Evolutionary conservation across 2,113 vertebrate species (phyloP).

Genomic region (Sterna hirundo): DNA sequence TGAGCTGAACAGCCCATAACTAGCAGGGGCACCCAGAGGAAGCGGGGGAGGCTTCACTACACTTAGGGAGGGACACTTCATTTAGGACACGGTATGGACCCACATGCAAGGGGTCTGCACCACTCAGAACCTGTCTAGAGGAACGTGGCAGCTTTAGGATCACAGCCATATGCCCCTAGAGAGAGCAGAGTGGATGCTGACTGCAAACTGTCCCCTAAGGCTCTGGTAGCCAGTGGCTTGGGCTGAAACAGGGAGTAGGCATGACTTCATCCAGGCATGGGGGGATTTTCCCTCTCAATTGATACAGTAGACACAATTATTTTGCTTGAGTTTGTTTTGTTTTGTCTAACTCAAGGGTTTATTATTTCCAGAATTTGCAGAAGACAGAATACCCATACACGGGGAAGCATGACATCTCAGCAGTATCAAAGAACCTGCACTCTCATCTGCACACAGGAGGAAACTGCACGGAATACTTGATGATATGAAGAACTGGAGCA

Average conservation of each 20-base stretch:
- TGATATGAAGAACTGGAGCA: neutral
- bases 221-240: neutral
- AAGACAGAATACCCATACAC: neutral
- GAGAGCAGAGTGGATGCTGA: neutral
- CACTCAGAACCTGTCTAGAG: neutral
- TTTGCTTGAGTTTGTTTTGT: neutral
- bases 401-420: neutral
- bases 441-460: neutral
- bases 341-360: neutral
- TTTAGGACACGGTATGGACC: accelerated
- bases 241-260: neutral
- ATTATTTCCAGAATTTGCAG: neutral
- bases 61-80: neutral
- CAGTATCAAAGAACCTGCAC: neutral
- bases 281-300: neutral
- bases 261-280: neutral
- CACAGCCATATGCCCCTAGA: neutral
- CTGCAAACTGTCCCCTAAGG: neutral
- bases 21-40: neutral
- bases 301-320: neutral
- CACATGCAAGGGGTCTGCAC: neutral
- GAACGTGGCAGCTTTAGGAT: neutral
- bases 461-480: neutral
- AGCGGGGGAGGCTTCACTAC: neutral
- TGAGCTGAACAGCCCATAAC: neutral